phyloP scores from a whole-genome alignment of 2,113 vertebrate genomes.

The Lophochroa leadbeateri region DNA sequence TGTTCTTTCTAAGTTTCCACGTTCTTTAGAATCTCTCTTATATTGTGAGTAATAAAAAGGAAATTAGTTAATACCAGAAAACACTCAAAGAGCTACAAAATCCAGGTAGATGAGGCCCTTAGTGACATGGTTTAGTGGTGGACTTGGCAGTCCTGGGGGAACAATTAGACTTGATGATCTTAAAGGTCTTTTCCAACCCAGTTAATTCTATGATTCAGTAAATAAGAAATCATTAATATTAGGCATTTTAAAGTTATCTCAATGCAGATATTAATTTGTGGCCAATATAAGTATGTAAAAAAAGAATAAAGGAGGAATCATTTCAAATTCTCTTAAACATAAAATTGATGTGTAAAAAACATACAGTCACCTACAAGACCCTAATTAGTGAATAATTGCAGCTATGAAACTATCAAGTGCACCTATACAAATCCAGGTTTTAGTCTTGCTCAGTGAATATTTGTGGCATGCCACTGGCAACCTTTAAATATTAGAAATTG shows the following conservation, averaged over 20 bases:
- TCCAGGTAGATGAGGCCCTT: background rate
- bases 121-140: background rate
- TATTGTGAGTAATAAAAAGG: background rate
- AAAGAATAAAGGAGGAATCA: background rate
- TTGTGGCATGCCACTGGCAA: background rate
- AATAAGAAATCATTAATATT: background rate
- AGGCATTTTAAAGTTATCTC: background rate
- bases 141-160: background rate
- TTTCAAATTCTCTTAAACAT: background rate
- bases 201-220: background rate
- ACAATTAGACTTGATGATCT: background rate
- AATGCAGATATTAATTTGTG: background rate
- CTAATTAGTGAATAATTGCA: background rate
- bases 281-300: background rate
- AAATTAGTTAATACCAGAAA: background rate
- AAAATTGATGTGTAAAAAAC: background rate
- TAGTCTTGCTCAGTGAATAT: background rate
- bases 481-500: background rate
- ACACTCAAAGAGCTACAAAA: background rate
- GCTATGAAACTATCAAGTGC: background rate
- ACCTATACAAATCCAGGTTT: background rate
- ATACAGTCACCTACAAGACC: background rate
- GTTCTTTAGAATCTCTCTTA: background rate
- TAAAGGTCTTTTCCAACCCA: background rate
- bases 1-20: background rate